Evolutionary conservation across 2,888 invertebrate species (phyloP).

Genomic region (Heliconius erato): DNA sequence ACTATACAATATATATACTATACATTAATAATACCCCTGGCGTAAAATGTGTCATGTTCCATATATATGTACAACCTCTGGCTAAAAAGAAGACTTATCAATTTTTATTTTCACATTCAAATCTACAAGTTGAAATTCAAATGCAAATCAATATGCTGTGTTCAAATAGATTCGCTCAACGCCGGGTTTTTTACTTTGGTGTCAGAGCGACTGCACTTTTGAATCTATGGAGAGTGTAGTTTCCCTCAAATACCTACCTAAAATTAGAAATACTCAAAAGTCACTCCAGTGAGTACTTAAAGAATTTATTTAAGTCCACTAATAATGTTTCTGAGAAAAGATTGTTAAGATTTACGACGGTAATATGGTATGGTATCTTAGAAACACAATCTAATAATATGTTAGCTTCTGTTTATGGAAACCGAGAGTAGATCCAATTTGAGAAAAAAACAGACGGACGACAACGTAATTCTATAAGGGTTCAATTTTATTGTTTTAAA

Average conservation of each 20-base stretch:
- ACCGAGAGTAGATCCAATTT: conserved; percentile 37
- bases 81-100: too few species aligned
- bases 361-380: not conserved
- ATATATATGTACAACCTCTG: too few species aligned
- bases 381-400: conserved; percentile 38
- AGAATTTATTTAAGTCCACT: conserved; percentile 13
- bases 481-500: not conserved
- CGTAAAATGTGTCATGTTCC: too few species aligned
- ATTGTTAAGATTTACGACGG: conserved; percentile 17
- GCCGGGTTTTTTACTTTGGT: too few species aligned
- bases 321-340: conserved; percentile 19
- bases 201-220: not conserved
- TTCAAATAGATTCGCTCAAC: not conserved
- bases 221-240: not conserved
- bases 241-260: not conserved
- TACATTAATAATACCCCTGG: too few species aligned
- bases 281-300: conserved; percentile 1
- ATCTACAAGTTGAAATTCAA: too few species aligned
- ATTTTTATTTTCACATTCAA: too few species aligned
- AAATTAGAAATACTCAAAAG: conserved; percentile 11
- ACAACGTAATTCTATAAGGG: not conserved
- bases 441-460: not conserved
- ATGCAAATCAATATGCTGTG: not conserved
- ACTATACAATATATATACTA: too few species aligned
- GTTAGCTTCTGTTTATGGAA: conserved; percentile 31